These are phyloP conservation scores for Lophius piscatorius DNA, from an alignment of 2,113 vertebrate genomes.

Conservation along the genomic window DNA sequence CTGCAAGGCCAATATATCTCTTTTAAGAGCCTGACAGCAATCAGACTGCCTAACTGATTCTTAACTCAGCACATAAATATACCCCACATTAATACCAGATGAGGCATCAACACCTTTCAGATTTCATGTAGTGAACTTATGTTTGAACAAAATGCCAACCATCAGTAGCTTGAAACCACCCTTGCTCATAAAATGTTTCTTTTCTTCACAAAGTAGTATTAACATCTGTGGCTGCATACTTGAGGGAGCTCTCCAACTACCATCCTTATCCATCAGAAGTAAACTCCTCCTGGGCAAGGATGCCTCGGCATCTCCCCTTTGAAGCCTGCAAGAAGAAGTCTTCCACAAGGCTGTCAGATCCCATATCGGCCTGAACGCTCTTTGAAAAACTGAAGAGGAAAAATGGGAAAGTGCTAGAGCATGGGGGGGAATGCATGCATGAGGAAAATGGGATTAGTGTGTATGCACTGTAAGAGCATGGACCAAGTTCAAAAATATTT, in stretches of 20 bases:
- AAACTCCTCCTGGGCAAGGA: conserved; percentile 15
- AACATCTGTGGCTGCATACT: conserved; percentile 2
- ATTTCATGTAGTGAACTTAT: too few relatives aligned
- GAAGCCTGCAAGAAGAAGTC: conserved; percentile 52
- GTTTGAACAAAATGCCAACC: too few relatives aligned
- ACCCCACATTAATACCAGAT: too few relatives aligned
- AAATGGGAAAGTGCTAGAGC: neutral
- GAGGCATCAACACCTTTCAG: too few relatives aligned
- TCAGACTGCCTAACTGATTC: too few relatives aligned
- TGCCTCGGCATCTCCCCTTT: conserved; percentile 17
- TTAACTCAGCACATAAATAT: too few relatives aligned
- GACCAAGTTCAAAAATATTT: neutral
- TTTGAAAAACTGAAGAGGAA: conserved; percentile 45
- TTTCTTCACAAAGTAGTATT: conserved; percentile 1
- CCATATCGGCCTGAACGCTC: conserved; percentile 27
- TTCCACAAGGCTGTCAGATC: conserved; percentile 31
- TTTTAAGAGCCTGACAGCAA: too few relatives aligned
- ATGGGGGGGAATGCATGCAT: neutral
- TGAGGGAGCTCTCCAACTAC: conserved; percentile 16
- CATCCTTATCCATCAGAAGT: conserved; percentile 2
- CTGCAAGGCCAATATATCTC: too few relatives aligned
- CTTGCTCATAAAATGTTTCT: neutral
- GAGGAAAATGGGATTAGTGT: conserved; percentile 39
- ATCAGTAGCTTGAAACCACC: neutral
- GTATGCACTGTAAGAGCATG: conserved; percentile 15